These are phyloP conservation scores for Decapterus maruadsi DNA, from an alignment of 2,797 vertebrate species.

Conservation along the genomic window DNA sequence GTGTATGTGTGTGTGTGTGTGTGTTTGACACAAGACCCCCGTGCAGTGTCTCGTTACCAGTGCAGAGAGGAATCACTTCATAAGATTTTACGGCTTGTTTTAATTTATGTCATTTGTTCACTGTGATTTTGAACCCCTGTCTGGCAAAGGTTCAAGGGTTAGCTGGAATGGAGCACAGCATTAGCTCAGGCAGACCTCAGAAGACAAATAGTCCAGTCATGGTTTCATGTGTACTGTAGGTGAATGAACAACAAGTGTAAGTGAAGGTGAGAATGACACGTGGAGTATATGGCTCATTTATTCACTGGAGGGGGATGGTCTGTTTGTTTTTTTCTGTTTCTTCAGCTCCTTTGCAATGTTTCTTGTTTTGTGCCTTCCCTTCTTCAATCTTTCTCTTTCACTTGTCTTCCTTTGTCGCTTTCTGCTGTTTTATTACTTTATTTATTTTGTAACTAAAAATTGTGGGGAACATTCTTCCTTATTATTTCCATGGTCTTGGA, in stretches of 20 bases:
- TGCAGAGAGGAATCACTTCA: no score
- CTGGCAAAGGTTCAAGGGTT: no score
- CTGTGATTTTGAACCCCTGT: no score
- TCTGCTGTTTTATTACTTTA: neutral
- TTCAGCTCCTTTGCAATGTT: neutral
- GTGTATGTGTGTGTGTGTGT: neutral
- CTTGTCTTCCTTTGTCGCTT: slow-evolving; percentile 2
- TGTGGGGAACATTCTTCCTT: neutral
- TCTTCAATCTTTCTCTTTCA: slow-evolving; percentile 4
- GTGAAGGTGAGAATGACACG: slow-evolving; percentile 33
- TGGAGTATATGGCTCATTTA: slow-evolving; percentile 27
- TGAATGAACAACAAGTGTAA: slow-evolving; percentile 31
- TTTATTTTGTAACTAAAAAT: neutral
- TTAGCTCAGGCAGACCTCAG: no score
- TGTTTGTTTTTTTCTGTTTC: slow-evolving; percentile 7
- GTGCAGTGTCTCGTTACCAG: neutral
- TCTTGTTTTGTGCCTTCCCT: neutral
- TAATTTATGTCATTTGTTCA: no score
- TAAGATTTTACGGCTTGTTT: neutral
- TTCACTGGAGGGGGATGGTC: neutral
- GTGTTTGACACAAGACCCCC: neutral
- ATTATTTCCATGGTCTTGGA: neutral
- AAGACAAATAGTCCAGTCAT: no score
- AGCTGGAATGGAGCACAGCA: no score
- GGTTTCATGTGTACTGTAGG: neutral